These are phyloP conservation scores for Diplodus sargus DNA, from an alignment of 2,797 vertebrate species.

Conservation along the genomic window DNA sequence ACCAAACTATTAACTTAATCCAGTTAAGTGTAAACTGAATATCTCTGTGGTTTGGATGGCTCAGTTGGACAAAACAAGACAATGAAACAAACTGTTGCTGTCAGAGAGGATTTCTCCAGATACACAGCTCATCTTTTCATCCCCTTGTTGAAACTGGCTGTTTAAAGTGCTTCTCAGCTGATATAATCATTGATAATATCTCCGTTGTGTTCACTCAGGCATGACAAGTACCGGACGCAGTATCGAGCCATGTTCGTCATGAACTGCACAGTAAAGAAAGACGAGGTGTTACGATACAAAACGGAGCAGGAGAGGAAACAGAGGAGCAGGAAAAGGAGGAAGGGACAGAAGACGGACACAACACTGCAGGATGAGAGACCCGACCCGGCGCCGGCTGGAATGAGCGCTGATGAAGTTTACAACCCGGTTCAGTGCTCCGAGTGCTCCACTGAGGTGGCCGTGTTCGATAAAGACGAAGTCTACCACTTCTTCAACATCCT, in stretches of 20 bases:
- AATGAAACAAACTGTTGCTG: no score
- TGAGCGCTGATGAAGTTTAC: constrained; percentile 89
- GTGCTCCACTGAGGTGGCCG: constrained; percentile 95
- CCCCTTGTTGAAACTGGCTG: background rate
- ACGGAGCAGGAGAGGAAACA: constrained; percentile 75
- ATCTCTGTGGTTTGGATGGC: no score
- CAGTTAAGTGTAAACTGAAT: no score
- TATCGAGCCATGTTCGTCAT: constrained; percentile 99
- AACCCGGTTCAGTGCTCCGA: constrained; percentile 93
- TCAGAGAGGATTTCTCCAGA: no score
- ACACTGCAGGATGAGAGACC: constrained; percentile 47
- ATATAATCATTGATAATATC: background rate
- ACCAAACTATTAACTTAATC: no score
- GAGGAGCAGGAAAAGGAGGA: constrained; percentile 78
- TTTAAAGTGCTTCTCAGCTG: background rate
- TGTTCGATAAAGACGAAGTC: constrained; percentile 95
- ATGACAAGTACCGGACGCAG: constrained; percentile 95
- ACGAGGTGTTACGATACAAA: constrained; percentile 91
- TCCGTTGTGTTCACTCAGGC: constrained; percentile 78
- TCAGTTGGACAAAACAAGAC: no score
- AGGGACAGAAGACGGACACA: constrained; percentile 50
- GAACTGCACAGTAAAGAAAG: constrained; percentile 93
- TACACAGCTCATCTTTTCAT: background rate
- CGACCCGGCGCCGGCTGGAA: constrained; percentile 62
- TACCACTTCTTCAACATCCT: constrained; percentile 98